These are phyloP conservation scores for Trinorchestia longiramus DNA, from an alignment of 1,140 invertebrate genomes.

Conservation along the genomic window DNA sequence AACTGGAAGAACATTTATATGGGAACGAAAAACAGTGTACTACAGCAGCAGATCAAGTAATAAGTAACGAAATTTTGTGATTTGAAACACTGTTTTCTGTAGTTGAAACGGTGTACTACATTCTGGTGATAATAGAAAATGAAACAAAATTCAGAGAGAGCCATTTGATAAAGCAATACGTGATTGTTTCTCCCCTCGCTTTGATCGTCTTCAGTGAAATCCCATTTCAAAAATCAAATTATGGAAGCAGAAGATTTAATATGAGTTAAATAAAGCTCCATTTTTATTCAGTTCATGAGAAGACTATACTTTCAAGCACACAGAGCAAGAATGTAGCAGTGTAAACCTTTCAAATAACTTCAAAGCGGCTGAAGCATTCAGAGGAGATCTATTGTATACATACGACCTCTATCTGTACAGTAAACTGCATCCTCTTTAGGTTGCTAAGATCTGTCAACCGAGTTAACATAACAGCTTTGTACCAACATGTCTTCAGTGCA, in stretches of 20 bases:
- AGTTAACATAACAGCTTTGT: neutral
- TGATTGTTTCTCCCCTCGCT: neutral
- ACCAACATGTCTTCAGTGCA: neutral
- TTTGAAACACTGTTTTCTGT: no score
- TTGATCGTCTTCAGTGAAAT: neutral
- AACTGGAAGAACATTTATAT: neutral
- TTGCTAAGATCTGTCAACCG: neutral
- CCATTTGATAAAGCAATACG: neutral
- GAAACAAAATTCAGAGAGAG: neutral
- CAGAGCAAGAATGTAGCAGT: neutral
- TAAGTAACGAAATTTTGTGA: neutral
- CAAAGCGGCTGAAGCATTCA: neutral
- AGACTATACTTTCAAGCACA: neutral
- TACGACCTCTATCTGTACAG: neutral
- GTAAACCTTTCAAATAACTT: neutral
- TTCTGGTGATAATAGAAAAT: neutral
- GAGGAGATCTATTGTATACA: neutral
- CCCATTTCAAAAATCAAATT: neutral
- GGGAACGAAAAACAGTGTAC: neutral
- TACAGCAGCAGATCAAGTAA: neutral
- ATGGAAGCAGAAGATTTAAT: neutral
- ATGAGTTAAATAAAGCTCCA: neutral
- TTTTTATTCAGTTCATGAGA: neutral
- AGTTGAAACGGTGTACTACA: neutral
- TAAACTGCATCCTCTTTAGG: neutral